A percentile compares a stretch with the other conserved stretches of the same genome.
These are phyloP conservation scores for Catocala nupta DNA, from an alignment of 2,888 invertebrate species.

Conservation along the genomic window DNA sequence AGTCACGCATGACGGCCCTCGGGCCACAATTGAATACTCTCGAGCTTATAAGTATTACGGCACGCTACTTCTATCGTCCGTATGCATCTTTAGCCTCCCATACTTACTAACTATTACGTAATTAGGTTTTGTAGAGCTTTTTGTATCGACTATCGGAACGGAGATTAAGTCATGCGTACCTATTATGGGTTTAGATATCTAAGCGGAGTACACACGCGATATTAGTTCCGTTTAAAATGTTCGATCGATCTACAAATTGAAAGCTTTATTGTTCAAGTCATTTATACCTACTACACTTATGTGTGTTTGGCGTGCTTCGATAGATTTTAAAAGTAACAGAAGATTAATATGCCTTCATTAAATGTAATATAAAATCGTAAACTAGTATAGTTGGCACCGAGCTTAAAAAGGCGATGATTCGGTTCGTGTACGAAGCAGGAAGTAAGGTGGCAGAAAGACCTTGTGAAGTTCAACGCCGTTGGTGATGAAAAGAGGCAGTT, in stretches of 20 bases:
- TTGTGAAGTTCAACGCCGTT: slow-evolving; percentile 77
- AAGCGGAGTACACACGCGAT: slow-evolving; percentile 35
- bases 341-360: slow-evolving; percentile 3
- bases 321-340: not conserved
- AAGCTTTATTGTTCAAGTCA: slow-evolving; percentile 1
- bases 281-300: not conserved
- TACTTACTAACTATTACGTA: slow-evolving; percentile 58
- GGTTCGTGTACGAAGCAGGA: slow-evolving; percentile 68
- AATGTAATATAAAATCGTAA: slow-evolving; percentile 19
- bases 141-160: slow-evolving; percentile 56
- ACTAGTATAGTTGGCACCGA: slow-evolving; percentile 46
- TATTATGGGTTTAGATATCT: slow-evolving; percentile 29
- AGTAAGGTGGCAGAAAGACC: slow-evolving; percentile 64
- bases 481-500: slow-evolving; percentile 57
- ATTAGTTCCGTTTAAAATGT: slow-evolving; percentile 9
- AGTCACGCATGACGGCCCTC: slow-evolving; percentile 51
- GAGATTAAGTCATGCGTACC: slow-evolving; percentile 60
- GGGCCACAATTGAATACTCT: slow-evolving; percentile 50
- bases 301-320: not conserved
- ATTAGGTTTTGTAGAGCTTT: slow-evolving; percentile 59
- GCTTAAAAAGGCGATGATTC: slow-evolving; percentile 58
- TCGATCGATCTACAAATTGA: not conserved
- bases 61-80: slow-evolving; percentile 23
- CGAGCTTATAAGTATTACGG: slow-evolving; percentile 41
- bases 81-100: slow-evolving; percentile 17